Base-by-base conservation (phyloP, 1,140 invertebrate species). In the Drosophila virilis region DNA sequence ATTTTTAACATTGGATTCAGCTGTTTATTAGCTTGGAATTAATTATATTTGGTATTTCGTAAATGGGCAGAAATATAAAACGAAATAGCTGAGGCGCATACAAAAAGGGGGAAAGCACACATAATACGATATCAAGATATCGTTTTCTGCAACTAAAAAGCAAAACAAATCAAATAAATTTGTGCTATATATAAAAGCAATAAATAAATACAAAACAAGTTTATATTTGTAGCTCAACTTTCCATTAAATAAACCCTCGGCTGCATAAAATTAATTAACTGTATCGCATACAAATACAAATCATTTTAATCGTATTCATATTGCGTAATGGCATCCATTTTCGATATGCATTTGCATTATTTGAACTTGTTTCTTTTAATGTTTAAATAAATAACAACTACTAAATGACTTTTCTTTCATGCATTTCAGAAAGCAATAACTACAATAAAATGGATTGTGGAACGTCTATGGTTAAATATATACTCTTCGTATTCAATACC, bases 401-500 rank as follows among this genome's bases (percentile, higher is more conserved):
- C 42, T 33, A 51, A 66, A 38, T 59, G 28, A 48, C 2, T 35
- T 48, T 10, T 22, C 17, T 51, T 42, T 59, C 45, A 43, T 61
- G 48, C 13, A 72, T 79, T 58, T 45, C 69, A 86, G 69, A 64
- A 72, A 75, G 17, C 45, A n/a, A 67, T 67, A 48, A 59, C 12
- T 57, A n/a, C 32, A 55, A 17, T 78, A 91, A 74, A 55, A 92
- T 92, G 94, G 95, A 95, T 91, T 96, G 95, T 86, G 95, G 95
- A 90, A 95, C 95, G 93, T 94, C 95, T 92, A 95, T 95, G 93
- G 94, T 97, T 78, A 97, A 97, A 94, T 97, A 96, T 92, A 93
- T 97, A 78, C 94, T 97, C 62, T 97, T 97, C 91, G 93, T 96
- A 89, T 97, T 97, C 94, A 97, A 97, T 92, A 94, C 97, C 78